Evolutionary conservation across 2,797 vertebrate species (phyloP).

Genomic region (Acrossocheilus fasciatus): DNA sequence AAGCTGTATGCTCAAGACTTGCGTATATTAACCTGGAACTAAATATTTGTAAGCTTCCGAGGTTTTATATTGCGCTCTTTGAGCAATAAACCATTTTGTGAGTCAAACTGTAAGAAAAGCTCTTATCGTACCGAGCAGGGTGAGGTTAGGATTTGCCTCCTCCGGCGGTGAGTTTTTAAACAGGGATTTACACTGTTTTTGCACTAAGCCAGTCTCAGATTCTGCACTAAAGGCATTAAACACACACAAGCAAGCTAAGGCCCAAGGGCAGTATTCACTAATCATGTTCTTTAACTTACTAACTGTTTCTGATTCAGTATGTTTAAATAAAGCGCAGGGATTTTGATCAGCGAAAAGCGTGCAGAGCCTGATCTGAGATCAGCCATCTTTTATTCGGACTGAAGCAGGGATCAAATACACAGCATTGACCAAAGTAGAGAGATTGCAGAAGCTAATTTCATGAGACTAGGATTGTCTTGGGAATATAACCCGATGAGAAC

Average conservation of each 20-base stretch:
- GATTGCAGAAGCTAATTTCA: slow-evolving; percentile 26
- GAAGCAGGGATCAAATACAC: slow-evolving; percentile 11
- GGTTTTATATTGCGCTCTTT: slow-evolving; percentile 69
- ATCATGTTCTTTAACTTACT: slow-evolving; percentile 23
- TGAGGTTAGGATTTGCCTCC: slow-evolving; percentile 75
- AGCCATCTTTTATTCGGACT: neutral
- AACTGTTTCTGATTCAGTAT: neutral
- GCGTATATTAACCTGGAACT: neutral
- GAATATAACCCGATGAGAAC: slow-evolving; percentile 16
- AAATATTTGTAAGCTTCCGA: neutral
- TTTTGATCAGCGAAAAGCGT: slow-evolving; percentile 7
- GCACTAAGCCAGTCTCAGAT: slow-evolving; percentile 35
- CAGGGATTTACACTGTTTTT: slow-evolving; percentile 72
- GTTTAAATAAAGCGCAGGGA: neutral
- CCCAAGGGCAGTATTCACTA: slow-evolving; percentile 31
- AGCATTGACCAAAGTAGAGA: slow-evolving; percentile 23
- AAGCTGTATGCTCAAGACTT: neutral
- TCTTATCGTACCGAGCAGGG: slow-evolving; percentile 75
- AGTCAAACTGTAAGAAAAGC: slow-evolving; percentile 66
- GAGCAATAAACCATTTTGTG: slow-evolving; percentile 61
- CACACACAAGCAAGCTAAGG: slow-evolving; percentile 10
- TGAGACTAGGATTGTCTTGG: slow-evolving; percentile 17
- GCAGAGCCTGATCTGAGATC: slow-evolving; percentile 17
- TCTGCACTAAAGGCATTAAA: slow-evolving; percentile 38
- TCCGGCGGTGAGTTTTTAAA: slow-evolving; percentile 74